These are phyloP conservation scores for Laothoe populi DNA, from an alignment of 2,888 invertebrate genomes.

Conservation along the genomic window DNA sequence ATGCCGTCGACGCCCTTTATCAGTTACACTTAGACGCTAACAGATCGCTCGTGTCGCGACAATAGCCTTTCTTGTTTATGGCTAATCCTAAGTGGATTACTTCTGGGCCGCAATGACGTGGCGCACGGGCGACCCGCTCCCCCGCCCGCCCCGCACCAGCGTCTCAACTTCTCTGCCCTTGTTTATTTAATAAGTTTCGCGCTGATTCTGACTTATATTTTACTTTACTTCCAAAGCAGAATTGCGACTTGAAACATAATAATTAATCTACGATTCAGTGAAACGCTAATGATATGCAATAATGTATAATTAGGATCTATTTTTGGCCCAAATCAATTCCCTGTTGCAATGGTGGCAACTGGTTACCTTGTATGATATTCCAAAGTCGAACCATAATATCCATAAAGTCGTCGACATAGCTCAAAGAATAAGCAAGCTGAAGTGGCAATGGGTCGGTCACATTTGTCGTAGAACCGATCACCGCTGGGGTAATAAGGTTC, in stretches of 20 bases:
- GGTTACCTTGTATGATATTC: too few species aligned
- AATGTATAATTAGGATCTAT: not conserved
- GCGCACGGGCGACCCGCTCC: conserved; percentile 34
- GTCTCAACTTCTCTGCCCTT: conserved; percentile 34
- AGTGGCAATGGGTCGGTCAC: too few species aligned
- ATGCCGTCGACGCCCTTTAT: conserved; percentile 73
- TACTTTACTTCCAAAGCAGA: conserved; percentile 15
- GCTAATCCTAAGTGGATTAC: conserved; percentile 82
- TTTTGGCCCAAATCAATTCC: not conserved
- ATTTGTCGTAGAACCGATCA: too few species aligned
- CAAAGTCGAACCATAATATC: too few species aligned
- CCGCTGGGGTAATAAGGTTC: too few species aligned
- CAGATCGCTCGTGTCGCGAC: conserved; percentile 77
- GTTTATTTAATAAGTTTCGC: conserved; percentile 49
- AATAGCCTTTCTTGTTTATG: conserved; percentile 78
- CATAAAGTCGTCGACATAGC: too few species aligned
- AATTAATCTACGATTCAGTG: not conserved
- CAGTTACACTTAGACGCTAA: conserved; percentile 77
- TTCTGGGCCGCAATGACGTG: conserved; percentile 55
- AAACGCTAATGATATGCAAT: not conserved
- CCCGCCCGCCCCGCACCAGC: conserved; percentile 35
- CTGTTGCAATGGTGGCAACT: not conserved
- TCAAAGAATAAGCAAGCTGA: too few species aligned
- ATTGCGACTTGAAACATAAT: not conserved
- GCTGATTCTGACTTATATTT: conserved; percentile 14